phyloP scores from a whole-genome alignment of 2,888 invertebrate species.

The Piscicola geometra region DNA sequence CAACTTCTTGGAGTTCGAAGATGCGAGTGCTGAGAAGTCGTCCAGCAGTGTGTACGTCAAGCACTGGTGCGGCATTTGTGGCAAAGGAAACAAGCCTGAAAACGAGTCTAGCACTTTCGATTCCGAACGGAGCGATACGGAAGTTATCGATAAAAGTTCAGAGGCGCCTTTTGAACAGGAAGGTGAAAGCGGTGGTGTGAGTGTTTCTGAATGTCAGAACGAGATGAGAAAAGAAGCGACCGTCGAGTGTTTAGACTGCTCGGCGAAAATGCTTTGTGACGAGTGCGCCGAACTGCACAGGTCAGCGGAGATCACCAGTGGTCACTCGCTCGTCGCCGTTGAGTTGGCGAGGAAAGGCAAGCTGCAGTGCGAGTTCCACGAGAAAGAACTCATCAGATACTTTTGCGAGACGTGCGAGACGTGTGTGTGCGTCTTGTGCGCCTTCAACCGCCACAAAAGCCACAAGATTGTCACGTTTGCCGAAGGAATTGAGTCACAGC shows the following conservation, averaged over 20 bases:
- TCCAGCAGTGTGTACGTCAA: not conserved
- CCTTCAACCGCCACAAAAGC: conserved; percentile 53
- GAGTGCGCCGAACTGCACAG: conserved; percentile 52
- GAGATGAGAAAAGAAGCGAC: conserved; percentile 44
- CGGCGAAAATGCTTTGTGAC: conserved; percentile 50
- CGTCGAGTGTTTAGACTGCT: conserved; percentile 54
- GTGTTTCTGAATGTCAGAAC: not conserved
- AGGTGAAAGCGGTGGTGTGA: not conserved
- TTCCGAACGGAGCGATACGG: no score
- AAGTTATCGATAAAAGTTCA: no score
- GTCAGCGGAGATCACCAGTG: conserved; percentile 52
- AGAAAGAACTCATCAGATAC: conserved; percentile 53
- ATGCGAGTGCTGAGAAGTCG: not conserved
- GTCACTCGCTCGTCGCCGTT: conserved; percentile 53
- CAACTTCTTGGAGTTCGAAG: not conserved
- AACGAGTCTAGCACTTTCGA: not conserved
- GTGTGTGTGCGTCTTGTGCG: conserved; percentile 55
- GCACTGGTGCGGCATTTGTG: conserved; percentile 18
- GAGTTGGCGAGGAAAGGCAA: conserved; percentile 51
- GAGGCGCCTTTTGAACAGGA: no score
- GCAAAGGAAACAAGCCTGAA: conserved; percentile 10
- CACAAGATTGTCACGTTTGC: conserved; percentile 54
- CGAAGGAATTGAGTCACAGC: conserved; percentile 51
- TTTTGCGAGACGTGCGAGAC: conserved; percentile 55
- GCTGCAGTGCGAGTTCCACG: conserved; percentile 52